Conservation (phyloP, 1,140 invertebrate genomes). For the Telenomus remus region DNA sequence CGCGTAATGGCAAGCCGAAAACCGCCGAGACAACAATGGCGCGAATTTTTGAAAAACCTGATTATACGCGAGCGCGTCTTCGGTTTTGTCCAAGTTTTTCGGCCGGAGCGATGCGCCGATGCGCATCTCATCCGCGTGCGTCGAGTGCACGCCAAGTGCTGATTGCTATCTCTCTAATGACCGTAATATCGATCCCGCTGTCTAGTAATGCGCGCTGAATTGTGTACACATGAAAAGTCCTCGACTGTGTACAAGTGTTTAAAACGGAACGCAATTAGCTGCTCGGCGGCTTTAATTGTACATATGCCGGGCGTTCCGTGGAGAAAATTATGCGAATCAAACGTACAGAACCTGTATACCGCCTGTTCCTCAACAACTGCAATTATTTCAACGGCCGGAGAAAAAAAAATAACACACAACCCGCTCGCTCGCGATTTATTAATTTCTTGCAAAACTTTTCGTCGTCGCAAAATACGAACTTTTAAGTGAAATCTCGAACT, state of each 20-base stretch:
- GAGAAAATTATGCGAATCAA: conserved; percentile 57
- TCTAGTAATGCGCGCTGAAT: conserved; percentile 54
- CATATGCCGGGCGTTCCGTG: conserved; percentile 52
- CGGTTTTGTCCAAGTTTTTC: conserved; percentile 14
- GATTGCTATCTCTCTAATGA: conserved; percentile 59
- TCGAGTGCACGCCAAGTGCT: conserved; percentile 49
- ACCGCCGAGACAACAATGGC: conserved; percentile 31
- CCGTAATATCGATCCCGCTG: conserved; percentile 53
- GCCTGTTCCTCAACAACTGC: conserved; percentile 47
- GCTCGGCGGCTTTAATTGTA: conserved; percentile 53
- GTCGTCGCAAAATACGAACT: conserved; percentile 16
- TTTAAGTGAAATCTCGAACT: conserved; percentile 17
- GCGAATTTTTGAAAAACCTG: conserved; percentile 25
- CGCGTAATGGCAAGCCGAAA: conserved; percentile 33
- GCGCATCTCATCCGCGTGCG: conserved; percentile 32
- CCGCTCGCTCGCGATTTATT: conserved; percentile 37
- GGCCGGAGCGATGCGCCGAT: conserved; percentile 12
- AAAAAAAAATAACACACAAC: conserved; percentile 29
- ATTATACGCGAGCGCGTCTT: conserved; percentile 14
- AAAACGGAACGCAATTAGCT: conserved; percentile 57
- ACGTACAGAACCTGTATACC: conserved; percentile 45
- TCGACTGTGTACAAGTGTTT: conserved; percentile 56
- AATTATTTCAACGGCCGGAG: conserved; percentile 30
- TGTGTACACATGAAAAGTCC: conserved; percentile 58
- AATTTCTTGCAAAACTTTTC: conserved; percentile 37